These are phyloP conservation scores for Phalloptychus januarius DNA, from an alignment of 2,797 vertebrate species.

Conservation along the genomic window DNA sequence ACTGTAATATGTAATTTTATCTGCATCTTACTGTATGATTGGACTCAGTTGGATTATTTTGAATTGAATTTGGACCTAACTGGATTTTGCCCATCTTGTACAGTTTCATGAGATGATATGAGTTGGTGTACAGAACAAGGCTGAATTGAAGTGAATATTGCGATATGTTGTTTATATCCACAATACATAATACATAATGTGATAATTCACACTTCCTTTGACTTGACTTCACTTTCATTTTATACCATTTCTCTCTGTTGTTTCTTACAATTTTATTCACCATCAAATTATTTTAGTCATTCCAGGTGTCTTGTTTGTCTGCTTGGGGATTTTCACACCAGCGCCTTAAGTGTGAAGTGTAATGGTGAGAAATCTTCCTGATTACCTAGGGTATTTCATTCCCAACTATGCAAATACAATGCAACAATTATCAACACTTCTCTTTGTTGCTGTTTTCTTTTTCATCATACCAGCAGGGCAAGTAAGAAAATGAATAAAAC, in stretches of 20 bases:
- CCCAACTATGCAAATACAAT: slow-evolving; percentile 21
- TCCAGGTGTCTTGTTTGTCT: slow-evolving; percentile 31
- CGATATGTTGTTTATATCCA: slow-evolving; percentile 17
- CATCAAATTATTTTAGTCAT: slow-evolving; percentile 3
- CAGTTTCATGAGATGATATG: background rate
- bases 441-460: slow-evolving; percentile 3
- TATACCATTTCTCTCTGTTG: background rate
- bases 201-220: background rate
- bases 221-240: background rate
- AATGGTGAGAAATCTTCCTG: slow-evolving; percentile 22
- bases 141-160: background rate
- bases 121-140: background rate
- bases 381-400: slow-evolving; percentile 23
- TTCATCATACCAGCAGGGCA: background rate
- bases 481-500: slow-evolving; percentile 11
- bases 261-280: slow-evolving; percentile 14
- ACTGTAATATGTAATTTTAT: background rate
- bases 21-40: background rate
- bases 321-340: slow-evolving; percentile 12
- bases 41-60: background rate
- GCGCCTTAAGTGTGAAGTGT: slow-evolving; percentile 46
- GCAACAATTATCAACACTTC: slow-evolving; percentile 8
- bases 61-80: background rate
- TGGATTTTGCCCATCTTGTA: background rate
- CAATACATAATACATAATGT: background rate